These are phyloP conservation scores for Panopea generosa DNA, from an alignment of 2,888 invertebrate species.

Conservation along the genomic window DNA sequence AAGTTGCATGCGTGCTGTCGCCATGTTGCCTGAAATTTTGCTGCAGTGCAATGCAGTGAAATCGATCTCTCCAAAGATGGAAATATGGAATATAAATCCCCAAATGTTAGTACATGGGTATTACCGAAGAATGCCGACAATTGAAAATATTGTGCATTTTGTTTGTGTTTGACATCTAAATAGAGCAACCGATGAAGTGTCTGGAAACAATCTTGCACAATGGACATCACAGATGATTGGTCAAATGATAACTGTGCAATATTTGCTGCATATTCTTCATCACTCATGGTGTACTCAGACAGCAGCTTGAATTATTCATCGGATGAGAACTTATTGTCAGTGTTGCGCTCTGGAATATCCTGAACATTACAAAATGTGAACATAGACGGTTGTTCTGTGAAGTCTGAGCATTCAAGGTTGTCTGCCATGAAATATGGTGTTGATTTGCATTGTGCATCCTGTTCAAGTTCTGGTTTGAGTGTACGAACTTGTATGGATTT, in stretches of 20 bases:
- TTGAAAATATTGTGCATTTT: too few species aligned
- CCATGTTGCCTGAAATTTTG: too few species aligned
- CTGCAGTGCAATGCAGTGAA: too few species aligned
- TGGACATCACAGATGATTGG: neutral
- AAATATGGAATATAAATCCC: too few species aligned
- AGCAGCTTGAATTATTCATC: conserved; percentile 16
- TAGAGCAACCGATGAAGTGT: too few species aligned
- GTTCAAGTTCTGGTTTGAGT: conserved; percentile 1
- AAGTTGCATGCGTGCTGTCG: too few species aligned
- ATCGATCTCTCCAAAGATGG: too few species aligned
- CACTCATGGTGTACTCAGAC: conserved; percentile 22
- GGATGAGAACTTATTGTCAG: neutral
- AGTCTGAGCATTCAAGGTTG: neutral
- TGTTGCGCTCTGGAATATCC: neutral
- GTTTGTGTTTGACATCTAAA: too few species aligned
- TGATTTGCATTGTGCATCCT: neutral
- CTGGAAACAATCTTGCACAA: neutral
- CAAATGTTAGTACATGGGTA: too few species aligned
- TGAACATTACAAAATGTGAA: neutral
- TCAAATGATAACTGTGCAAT: neutral
- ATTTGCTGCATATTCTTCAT: conserved; percentile 1
- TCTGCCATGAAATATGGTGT: neutral
- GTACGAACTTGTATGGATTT: conserved; percentile 11
- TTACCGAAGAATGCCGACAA: too few species aligned
- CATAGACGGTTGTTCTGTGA: neutral